Evolutionary conservation across 2,888 invertebrate species (phyloP).

Genomic region (Hypsopygia costalis): DNA sequence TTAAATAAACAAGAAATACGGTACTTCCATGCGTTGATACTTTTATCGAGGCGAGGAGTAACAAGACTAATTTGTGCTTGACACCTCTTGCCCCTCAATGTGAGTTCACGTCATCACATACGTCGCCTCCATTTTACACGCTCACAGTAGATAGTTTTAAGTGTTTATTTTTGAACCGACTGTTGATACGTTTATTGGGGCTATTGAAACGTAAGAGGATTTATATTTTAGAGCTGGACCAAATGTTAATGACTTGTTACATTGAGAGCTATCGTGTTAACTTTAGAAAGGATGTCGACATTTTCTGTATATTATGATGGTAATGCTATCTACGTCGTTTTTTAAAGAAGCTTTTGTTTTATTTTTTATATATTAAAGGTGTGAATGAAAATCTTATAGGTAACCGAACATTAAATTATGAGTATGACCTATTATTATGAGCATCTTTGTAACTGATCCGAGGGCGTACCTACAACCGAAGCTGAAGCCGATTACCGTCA

Average conservation of each 20-base stretch:
- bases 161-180: constrained; percentile 22
- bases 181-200: constrained; percentile 16
- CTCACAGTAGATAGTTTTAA: neutral
- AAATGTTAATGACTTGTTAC: constrained; percentile 5
- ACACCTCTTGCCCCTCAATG: neutral
- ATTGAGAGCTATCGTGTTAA: neutral
- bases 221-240: constrained; percentile 3
- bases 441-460: no score
- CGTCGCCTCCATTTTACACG: neutral
- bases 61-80: neutral
- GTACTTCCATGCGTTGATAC: neutral
- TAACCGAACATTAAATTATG: no score
- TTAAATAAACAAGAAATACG: no score
- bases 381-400: no score
- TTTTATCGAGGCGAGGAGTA: neutral
- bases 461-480: no score
- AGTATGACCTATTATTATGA: no score
- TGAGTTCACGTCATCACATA: neutral
- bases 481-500: no score
- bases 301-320: no score
- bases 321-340: no score
- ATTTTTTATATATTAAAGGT: no score
- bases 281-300: no score
- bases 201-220: constrained; percentile 11
- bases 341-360: no score